Percentiles rank a stretch among this genome's conserved stretches.
phyloP scores from a whole-genome alignment of 2,888 invertebrate species.

The Drepana falcataria region DNA sequence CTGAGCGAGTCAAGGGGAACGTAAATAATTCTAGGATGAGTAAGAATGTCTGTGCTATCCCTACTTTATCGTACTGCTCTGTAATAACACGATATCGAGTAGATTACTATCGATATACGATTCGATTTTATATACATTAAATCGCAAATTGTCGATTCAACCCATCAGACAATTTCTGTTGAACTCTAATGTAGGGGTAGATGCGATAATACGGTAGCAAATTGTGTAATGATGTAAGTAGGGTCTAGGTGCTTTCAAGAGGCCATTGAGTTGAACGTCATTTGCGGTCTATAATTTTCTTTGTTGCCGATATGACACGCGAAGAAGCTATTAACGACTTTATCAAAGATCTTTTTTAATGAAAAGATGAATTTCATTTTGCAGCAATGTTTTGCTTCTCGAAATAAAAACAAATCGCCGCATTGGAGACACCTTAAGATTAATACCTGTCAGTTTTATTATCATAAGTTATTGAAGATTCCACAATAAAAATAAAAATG shows the following conservation, averaged over 20 bases:
- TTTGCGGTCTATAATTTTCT: conserved; percentile 12
- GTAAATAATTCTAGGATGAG: conserved; percentile 4
- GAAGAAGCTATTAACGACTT: background rate
- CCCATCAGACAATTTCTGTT: conserved; percentile 41
- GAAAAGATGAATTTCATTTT: too few relatives aligned
- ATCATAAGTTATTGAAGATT: conserved; percentile 55
- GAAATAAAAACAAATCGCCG: conserved; percentile 1
- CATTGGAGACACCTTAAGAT: conserved; percentile 21
- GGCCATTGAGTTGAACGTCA: conserved; percentile 21
- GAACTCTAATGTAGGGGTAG: conserved; percentile 29
- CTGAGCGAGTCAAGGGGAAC: too few relatives aligned
- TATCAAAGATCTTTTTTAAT: too few relatives aligned
- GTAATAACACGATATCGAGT: conserved; percentile 64
- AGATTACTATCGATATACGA: conserved; percentile 61
- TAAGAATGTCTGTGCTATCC: conserved; percentile 32
- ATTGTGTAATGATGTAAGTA: background rate
- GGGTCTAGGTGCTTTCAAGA: background rate
- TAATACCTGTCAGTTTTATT: conserved; percentile 58
- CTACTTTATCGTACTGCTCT: conserved; percentile 39
- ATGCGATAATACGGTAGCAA: conserved; percentile 19
- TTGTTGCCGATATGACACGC: background rate
- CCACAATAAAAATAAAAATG: conserved; percentile 54
- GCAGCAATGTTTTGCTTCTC: background rate
- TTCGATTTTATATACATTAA: conserved; percentile 64
- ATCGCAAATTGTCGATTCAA: conserved; percentile 67